These are phyloP conservation scores for Pteruthius melanotis DNA, from an alignment of 2,113 vertebrate species.

Conservation along the genomic window DNA sequence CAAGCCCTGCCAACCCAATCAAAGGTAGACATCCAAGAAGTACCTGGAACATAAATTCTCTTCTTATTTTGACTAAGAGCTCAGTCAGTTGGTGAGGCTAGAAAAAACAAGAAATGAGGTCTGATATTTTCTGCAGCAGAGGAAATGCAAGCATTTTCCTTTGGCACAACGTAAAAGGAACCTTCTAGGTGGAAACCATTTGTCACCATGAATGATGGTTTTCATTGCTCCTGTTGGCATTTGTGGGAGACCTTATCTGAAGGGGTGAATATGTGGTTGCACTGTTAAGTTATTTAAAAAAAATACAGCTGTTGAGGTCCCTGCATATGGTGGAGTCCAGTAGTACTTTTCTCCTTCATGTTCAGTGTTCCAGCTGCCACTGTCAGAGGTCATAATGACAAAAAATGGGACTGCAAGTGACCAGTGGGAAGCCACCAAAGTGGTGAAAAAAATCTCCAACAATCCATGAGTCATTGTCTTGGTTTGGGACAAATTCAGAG, in stretches of 20 bases:
- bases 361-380: not conserved
- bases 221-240: not conserved
- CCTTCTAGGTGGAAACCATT: not conserved
- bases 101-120: not conserved
- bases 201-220: not conserved
- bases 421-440: not conserved
- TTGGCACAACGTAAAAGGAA: not conserved
- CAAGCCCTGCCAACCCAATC: not conserved
- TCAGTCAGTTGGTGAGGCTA: not conserved
- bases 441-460: accelerated
- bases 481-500: too few species aligned
- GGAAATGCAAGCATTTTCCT: not conserved
- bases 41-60: not conserved
- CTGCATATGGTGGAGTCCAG: not conserved
- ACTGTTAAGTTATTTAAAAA: not conserved
- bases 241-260: not conserved
- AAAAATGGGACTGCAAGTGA: not conserved
- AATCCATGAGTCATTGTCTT: not conserved
- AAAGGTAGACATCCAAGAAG: not conserved
- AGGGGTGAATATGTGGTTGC: not conserved
- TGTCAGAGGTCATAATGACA: not conserved
- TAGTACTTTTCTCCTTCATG: not conserved
- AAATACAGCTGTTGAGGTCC: not conserved
- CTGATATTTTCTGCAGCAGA: not conserved
- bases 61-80: not conserved